phyloP scores from a whole-genome alignment of 2,888 invertebrate species.

The Folsomia manolachei region DNA sequence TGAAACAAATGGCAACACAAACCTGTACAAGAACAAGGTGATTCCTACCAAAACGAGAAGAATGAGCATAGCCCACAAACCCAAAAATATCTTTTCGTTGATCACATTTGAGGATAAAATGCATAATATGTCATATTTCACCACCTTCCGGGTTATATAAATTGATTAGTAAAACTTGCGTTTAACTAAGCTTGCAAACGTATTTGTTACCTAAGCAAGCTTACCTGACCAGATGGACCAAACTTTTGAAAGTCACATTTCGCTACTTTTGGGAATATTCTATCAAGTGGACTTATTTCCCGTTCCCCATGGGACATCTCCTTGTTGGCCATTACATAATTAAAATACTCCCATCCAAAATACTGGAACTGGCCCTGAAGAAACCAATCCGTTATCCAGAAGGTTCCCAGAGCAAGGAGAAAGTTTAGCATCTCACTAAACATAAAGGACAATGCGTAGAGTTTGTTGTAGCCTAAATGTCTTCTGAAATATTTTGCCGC shows the following conservation, averaged over 20 bases:
- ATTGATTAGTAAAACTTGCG: background rate
- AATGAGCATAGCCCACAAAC: background rate
- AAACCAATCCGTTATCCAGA: constrained; percentile 10
- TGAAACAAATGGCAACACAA: too few relatives aligned
- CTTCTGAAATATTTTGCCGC: background rate
- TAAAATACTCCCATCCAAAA: background rate
- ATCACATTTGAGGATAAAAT: background rate
- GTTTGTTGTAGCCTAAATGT: constrained; percentile 7
- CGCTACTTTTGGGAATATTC: constrained; percentile 5
- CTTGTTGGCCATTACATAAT: background rate
- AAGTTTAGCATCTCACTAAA: constrained; percentile 12
- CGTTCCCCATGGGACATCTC: background rate
- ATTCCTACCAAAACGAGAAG: background rate
- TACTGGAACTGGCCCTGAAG: constrained; percentile 4
- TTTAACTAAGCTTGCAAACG: too few relatives aligned
- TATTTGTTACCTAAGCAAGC: too few relatives aligned
- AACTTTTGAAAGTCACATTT: constrained; percentile 16
- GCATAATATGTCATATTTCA: constrained; percentile 3
- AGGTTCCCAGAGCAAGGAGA: background rate
- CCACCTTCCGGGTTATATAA: background rate
- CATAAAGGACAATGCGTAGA: background rate
- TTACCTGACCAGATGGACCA: constrained; percentile 4
- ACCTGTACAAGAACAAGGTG: background rate
- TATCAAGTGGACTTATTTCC: constrained; percentile 10
- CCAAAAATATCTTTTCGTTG: constrained; percentile 9